Evolutionary conservation across 2,888 invertebrate species (phyloP), one percentile per base, ranked within the genome.

Genomic region (Acleris holmiana): DNA sequence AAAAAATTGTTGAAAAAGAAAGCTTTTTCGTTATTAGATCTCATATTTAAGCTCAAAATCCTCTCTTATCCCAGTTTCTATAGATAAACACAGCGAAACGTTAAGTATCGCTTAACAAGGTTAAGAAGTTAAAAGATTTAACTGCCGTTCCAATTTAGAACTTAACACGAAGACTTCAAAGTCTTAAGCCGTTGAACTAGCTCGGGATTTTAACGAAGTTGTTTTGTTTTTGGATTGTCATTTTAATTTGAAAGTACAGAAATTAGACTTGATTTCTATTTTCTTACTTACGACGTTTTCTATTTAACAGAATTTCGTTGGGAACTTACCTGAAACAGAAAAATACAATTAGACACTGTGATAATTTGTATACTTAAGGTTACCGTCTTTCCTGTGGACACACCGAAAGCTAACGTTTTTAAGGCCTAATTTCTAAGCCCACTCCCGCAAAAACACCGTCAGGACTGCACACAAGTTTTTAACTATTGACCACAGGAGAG

Each of bases 281-380:
- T 25, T 25, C 25, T 35, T 35, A 35, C 35, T 35, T 35, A 35
- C 44, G 17, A 6, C 44, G 2, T 44, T 7, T 2, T 41, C n/a
- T 2, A 44, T 19, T 13, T 17, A 21, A 40, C 2, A 19, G 15
- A 40, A 19, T 7, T n/a, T 4, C 1, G 13, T 51, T 46, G 21
- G 62, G 44, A 62, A 56, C 56, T 62, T 62, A 62, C 62, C 56
- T 62, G 50, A 46, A 62, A 62, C 5, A 49, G 4, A 49, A 13
- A 53, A 13, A 40, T 15, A 44, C 7, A 44, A 44, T n/a, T n/a
- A 41, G n/a, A 41, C 4, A n/a, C 6, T n/a, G 13, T 13, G n/a
- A 15, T 0, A 0, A 41, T 13, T 15, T 35, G 2, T 6, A 6
- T 13, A 35, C 35, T 10, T 35, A 6, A 35, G 2, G n/a, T n/a